Base-by-base conservation (phyloP, 2,888 invertebrate species). In the Hypselothyrea guttata region DNA sequence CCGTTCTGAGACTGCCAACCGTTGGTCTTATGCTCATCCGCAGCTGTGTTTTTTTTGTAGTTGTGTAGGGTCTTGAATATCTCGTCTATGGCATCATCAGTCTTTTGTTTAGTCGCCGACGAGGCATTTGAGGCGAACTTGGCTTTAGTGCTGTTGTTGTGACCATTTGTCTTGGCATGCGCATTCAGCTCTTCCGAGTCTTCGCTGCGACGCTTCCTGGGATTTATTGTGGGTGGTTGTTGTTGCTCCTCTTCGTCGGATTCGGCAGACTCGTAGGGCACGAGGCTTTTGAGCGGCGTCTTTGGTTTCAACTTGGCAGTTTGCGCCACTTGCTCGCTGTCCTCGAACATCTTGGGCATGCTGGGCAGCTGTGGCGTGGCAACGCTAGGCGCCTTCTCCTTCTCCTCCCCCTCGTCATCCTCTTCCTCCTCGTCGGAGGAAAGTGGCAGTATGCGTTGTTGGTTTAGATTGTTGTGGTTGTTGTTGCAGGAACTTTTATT, bases 201-300 rank as follows among this genome's bases (percentile, higher is more conserved):
- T 2, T 66, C 51, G 13, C 59, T 71, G 58, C 77, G 77, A 44
- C 71, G 75, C 58, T 87, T 87, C 4, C 84, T 70, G 16, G 84
- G 54, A 69, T 77, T 79, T 40, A 42, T 37, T 34, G 46, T 30
- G 31, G 12, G 52, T 45, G 45, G 45, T 27, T 51, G 40, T 13
- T 53, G 60, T 9, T 38, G 47, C 18, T 78, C 82, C 34, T 82
- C 81, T 56, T 89, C 89, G 28, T 88, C 92, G 0, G 92, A 92
- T n/a, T n/a, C n/a, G 77, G 92, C 92, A 0, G 92, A 92, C 75
- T 92, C 93, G 74, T 93, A 93, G 15, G 93, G 93, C 54, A 93
- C 93, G 51, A 93, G 89, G 57, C 90, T 89, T 61, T 88, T 89
- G 1, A 84, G 62, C 22, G 79, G 75, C 62, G 77, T 52, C 63